Evolutionary conservation across 2,888 invertebrate genomes (phyloP).

Genomic region (Patella depressa): DNA sequence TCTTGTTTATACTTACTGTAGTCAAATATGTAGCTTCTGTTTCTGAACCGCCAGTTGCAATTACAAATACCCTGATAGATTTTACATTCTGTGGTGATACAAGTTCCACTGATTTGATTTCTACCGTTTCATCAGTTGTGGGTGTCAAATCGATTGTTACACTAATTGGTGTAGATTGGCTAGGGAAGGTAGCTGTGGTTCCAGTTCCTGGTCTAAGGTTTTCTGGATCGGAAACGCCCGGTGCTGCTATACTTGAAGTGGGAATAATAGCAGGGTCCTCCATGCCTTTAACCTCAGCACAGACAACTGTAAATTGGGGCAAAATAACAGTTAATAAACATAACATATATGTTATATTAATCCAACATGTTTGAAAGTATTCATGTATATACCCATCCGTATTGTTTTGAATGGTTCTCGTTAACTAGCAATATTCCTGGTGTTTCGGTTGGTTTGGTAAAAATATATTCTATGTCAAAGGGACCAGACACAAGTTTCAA

Average conservation of each 20-base stretch:
- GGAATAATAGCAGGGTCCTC: background rate
- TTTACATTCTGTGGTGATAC: background rate
- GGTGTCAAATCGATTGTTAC: background rate
- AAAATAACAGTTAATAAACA: background rate
- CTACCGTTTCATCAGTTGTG: background rate
- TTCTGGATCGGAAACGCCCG: background rate
- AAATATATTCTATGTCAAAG: too few species aligned
- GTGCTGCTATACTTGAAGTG: background rate
- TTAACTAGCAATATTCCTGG: too few species aligned
- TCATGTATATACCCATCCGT: too few species aligned
- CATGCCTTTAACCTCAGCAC: background rate
- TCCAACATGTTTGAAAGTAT: too few species aligned
- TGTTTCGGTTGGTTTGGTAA: too few species aligned
- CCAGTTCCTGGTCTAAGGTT: background rate
- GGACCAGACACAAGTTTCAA: too few species aligned
- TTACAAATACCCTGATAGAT: background rate
- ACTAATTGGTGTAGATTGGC: background rate
- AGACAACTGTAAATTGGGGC: background rate
- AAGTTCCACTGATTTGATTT: constrained; percentile 1
- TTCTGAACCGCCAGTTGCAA: background rate
- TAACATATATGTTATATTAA: too few species aligned
- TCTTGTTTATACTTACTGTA: too few species aligned
- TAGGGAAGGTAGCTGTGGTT: background rate
- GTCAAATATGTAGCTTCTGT: background rate
- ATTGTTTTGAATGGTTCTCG: too few species aligned